These are phyloP conservation scores for Paguma larvata DNA, from an alignment of 2,797 vertebrate genomes.

Conservation along the genomic window DNA sequence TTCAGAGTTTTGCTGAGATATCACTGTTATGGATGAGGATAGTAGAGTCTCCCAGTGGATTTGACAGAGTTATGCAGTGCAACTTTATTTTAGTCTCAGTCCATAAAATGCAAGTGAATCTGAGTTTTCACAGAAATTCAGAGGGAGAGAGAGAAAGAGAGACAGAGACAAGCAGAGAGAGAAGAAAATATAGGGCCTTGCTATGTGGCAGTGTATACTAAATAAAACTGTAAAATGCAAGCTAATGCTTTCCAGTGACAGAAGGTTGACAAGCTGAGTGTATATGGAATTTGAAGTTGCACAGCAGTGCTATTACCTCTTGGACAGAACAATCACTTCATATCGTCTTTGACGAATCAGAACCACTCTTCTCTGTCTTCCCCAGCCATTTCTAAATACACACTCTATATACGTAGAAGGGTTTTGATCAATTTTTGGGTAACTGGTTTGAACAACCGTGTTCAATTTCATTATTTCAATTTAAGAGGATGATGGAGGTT, in stretches of 20 bases:
- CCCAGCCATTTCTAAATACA: neutral
- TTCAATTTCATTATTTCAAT: constrained; percentile 42
- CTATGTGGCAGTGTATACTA: neutral
- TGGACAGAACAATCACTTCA: neutral
- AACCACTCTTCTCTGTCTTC: neutral
- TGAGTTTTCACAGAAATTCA: constrained; percentile 39
- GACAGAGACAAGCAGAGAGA: neutral
- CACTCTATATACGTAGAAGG: neutral
- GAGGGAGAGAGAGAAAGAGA: neutral
- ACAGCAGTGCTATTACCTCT: neutral
- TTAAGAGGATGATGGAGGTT: neutral
- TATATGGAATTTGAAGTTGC: neutral
- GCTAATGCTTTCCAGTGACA: constrained; percentile 9
- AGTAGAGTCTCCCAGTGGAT: neutral
- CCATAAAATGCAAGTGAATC: neutral
- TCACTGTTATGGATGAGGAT: neutral
- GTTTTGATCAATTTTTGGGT: neutral
- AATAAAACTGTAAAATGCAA: constrained; percentile 14
- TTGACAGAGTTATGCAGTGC: neutral
- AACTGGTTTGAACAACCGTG: neutral
- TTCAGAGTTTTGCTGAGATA: neutral
- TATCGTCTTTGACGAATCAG: neutral
- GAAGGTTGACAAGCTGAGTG: neutral
- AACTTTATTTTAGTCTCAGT: constrained; percentile 13
- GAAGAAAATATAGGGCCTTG: neutral